phyloP scores from a whole-genome alignment of 2,888 invertebrate species.

The Orthonevra nobilis region DNA sequence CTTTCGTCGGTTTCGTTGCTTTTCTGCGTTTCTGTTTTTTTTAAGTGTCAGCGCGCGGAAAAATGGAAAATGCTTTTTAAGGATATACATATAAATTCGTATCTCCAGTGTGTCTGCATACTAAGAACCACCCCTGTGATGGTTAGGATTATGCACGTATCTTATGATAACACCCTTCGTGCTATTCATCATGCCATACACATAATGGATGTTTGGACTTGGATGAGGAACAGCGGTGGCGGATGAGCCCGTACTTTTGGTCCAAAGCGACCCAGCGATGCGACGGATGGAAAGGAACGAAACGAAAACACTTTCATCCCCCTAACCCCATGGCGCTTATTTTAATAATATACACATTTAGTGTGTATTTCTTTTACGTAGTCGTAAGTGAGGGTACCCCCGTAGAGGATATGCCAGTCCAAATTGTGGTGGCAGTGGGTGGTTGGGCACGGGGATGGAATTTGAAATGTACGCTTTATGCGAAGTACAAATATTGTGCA shows the following conservation, averaged over 20 bases:
- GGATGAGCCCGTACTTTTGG: slow-evolving; percentile 1
- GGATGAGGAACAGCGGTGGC: not conserved
- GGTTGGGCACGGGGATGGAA: not conserved
- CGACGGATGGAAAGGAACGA: not conserved
- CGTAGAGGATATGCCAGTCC: too few relatives aligned
- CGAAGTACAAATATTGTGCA: slow-evolving; percentile 50
- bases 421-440: not conserved
- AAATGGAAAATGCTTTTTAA: slow-evolving; percentile 61
- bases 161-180: slow-evolving; percentile 69
- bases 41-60: slow-evolving; percentile 50
- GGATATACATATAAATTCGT: slow-evolving; percentile 58
- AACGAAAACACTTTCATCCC: slow-evolving; percentile 39
- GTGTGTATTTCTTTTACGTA: slow-evolving; percentile 42
- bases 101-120: slow-evolving; percentile 57
- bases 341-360: slow-evolving; percentile 63
- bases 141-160: slow-evolving; percentile 69
- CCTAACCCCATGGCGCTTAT: slow-evolving; percentile 56
- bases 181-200: slow-evolving; percentile 69
- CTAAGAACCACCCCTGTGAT: slow-evolving; percentile 50
- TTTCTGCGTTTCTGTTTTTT: slow-evolving; percentile 20
- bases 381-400: slow-evolving; percentile 6
- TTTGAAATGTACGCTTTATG: slow-evolving; percentile 41
- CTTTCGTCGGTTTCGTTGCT: slow-evolving; percentile 6
- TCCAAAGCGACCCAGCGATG: slow-evolving; percentile 23
- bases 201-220: slow-evolving; percentile 54